phyloP scores from a whole-genome alignment of 2,797 vertebrate species.

The Cebuella pygmaea region DNA sequence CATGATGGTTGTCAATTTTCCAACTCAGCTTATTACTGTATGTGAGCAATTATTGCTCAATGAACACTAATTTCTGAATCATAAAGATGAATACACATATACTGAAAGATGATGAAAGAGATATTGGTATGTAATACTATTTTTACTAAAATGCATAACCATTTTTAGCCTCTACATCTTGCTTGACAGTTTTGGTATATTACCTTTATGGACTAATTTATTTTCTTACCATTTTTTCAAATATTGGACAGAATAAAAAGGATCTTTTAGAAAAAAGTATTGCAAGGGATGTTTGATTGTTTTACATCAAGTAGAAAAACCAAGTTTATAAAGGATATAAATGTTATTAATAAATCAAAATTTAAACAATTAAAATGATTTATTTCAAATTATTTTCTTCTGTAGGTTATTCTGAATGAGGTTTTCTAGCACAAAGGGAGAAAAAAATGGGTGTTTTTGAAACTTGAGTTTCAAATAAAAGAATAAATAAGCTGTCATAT shows the following conservation, averaged over 20 bases:
- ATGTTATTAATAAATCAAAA: background rate
- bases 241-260: background rate
- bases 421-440: background rate
- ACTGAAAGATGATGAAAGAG: background rate
- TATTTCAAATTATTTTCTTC: background rate
- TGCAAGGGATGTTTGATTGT: background rate
- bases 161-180: background rate
- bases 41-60: background rate
- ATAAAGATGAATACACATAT: background rate
- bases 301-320: background rate
- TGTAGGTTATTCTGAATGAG: background rate
- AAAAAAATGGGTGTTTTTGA: background rate
- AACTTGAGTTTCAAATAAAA: background rate
- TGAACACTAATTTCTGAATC: constrained; percentile 14
- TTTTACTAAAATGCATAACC: background rate
- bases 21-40: constrained; percentile 19
- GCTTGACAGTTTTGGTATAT: background rate
- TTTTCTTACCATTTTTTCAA: background rate
- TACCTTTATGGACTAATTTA: background rate
- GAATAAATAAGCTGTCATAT: background rate
- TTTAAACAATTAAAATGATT: background rate
- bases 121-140: background rate
- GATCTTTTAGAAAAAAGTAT: background rate
- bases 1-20: constrained; percentile 37
- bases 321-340: background rate